Evolutionary conservation across 2,888 invertebrate species (phyloP), one percentile per base, ranked within the genome.

Genomic region (Heteromurus nitidus): DNA sequence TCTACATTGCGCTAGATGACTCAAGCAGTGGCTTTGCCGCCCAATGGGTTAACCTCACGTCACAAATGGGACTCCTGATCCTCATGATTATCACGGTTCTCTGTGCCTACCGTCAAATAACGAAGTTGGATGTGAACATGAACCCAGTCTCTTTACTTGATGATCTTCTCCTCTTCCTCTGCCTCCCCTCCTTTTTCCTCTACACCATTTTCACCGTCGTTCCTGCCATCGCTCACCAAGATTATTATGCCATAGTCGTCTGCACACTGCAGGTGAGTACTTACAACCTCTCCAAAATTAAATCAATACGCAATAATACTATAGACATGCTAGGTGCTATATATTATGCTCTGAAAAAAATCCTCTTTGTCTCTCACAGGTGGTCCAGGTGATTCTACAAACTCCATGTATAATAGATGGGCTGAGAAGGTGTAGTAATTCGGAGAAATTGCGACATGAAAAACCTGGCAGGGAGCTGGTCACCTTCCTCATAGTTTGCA

Each of bases 381-480:
- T 93, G n/a, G 88, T 93, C 16, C 94, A 95, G 91, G 93, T 94
- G 0, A 88, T 94, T 16, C 89, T 94, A 1, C 95, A 95, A 89
- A 94, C 94, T 0, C 92, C 93, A 0, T 91, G 94, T 77, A 92
- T 95, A 60, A 92, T 94, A 84, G 94, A 94, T 87, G 94, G 93
- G 0, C 89, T 94, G 50, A 90, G 94, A n/a, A 91, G 94, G n/a
- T 93, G 93, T 89, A 93, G 93, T 87, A 93, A 93, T 89, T 90
- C 91, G 20, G 91, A 91, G 85, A 91, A 91, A 68, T 90, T 93
- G 1, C 92, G 93, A 11, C 91, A 92, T 58, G 89, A 90, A 81
- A 95, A 94, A 88, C 94, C 94, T 0, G 95, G 94, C 2, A 90
- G 95, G 2, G 94, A 95, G 88, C 89, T 94, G 26, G 91, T 95